Base-by-base conservation (phyloP, 2,113 vertebrate genomes). In the Macaca mulatta region DNA sequence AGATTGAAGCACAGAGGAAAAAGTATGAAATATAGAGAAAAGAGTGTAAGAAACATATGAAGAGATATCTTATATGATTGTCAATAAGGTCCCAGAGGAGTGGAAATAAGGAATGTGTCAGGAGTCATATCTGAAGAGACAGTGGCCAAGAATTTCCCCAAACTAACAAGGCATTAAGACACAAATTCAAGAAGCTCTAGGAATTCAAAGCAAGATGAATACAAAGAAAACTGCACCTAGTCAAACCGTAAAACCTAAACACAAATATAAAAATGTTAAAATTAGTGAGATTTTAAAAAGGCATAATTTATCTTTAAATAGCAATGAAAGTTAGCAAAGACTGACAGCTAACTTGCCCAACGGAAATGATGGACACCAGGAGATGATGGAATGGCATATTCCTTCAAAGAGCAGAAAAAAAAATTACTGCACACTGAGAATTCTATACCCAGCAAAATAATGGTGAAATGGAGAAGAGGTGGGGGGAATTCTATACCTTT, bases 171-270 rank as follows among this genome's bases (percentile, higher is more conserved):
- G 64, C 38, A 96, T 67, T 84, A 88, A 70, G 13, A 12, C 38
- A 81, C 43, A 95, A 79, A 96, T 84, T 89, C 81, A 93, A 88
- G 27, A 80, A 96, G 16, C 52, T 96, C 45, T 90, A 43, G 79
- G 52, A 96, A 52, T 83, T 70, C 17, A 45, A 96, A 84, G 57
- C 38, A 48, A 61, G 55, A 89, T 35, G 89, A 86, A 94, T 48
- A 89, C 8, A 89, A 96, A 82, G 55, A 86, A 96, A 96, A 84
- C 11, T 30, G 69, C 1, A 93, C 11, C 22, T 79, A 50, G 40
- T 87, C n/a, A 96, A 94, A 78, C 23, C 14, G 67, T 40, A 45
- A 96, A 92, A 90, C 83, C 57, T 93, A 93, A 88, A 93, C 45
- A 74, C 13, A 89, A 89, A 92, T 61, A 89, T 57, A 79, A 93